Base-by-base conservation (phyloP, 2,113 vertebrate species). In the Typhlomys cinereus region DNA sequence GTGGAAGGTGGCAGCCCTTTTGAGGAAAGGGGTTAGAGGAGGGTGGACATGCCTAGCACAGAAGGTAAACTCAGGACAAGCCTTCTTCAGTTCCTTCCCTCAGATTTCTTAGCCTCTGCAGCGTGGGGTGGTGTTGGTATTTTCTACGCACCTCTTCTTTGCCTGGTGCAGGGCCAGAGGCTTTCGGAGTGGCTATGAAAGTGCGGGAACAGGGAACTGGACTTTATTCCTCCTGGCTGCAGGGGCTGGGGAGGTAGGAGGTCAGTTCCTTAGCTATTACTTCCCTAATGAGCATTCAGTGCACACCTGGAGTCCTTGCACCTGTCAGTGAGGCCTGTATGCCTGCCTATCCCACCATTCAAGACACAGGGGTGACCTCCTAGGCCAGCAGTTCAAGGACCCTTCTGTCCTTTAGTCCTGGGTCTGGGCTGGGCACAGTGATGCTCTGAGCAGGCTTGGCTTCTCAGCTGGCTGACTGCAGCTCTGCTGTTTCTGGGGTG, bases 61-160 rank as follows among this genome's bases (percentile, higher is more conserved):
- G 13, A 39, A 80, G 92, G 96, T 85, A 10, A 94, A 69, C 69
- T 93, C 88, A 75, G 95, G 96, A 88, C 93, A 88, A 69, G 80
- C 57, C 70, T 17, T 50, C 15, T 29, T 62, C 15, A 39, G 29
- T 44, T 46, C 57, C 25, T 87, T 80, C 34, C 50, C 50, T 86
- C 80, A 64, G 79, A 54, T 70, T 70, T 52, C 78, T 79, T 64
- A 10, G 84, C 76, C 86, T 90, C 79, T 57, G 78, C 92, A 85
- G 88, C 44, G 90, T 11, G 69, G 78, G 92, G 92, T 14, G 86
- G 62, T n/a, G 39, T 29, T 17, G 39, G 69, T 50, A 39, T 76
- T 80, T 88, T 76, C 82, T 39, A 59, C 36, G 31, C 80, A 52
- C 81, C 69, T 79, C 92, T 84, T 89, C 73, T 85, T 83, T 50